A percentile compares a stretch with the other conserved stretches of the same genome.
These are phyloP conservation scores for Smittia aterrima DNA, from an alignment of 2,888 invertebrate species.

Conservation along the genomic window DNA sequence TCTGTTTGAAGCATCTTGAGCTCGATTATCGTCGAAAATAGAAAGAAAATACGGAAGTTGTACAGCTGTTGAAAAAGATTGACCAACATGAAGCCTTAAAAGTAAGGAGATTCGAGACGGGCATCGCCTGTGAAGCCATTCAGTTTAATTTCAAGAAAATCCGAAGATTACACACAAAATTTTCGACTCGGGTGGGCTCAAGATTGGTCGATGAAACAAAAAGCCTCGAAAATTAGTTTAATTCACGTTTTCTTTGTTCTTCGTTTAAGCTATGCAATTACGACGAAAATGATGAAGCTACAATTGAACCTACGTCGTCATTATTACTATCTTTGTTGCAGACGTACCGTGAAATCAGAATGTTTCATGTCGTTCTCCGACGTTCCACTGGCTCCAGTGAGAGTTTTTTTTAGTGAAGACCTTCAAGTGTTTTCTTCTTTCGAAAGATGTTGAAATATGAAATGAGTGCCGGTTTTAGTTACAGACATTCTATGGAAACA, in stretches of 20 bases:
- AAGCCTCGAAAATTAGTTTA: not conserved
- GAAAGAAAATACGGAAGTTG: slow-evolving; percentile 7
- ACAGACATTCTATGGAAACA: not conserved
- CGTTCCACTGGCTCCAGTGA: slow-evolving; percentile 12
- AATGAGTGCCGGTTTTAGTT: not conserved
- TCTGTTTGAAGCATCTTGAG: not conserved
- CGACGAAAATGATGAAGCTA: not conserved
- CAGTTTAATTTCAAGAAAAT: not conserved
- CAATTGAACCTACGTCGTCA: not conserved
- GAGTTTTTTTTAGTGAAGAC: slow-evolving; percentile 1
- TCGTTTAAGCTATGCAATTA: not conserved
- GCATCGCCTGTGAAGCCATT: slow-evolving; percentile 5
- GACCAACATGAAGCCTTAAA: not conserved
- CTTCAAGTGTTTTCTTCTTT: slow-evolving; percentile 14
- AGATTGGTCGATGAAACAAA: not conserved
- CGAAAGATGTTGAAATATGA: not conserved
- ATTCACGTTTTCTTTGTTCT: not conserved
- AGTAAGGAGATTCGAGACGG: not conserved
- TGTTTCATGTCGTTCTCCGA: not conserved
- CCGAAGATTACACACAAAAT: not conserved
- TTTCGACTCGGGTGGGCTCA: slow-evolving; percentile 7
- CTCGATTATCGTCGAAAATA: not conserved
- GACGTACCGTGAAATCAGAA: not conserved
- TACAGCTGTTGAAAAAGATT: not conserved
- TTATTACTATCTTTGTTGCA: not conserved